Percentiles rank a stretch among this genome's conserved stretches.
Evolutionary conservation across 1,140 invertebrate species (phyloP).

Genomic region (Drosophila repleta): DNA sequence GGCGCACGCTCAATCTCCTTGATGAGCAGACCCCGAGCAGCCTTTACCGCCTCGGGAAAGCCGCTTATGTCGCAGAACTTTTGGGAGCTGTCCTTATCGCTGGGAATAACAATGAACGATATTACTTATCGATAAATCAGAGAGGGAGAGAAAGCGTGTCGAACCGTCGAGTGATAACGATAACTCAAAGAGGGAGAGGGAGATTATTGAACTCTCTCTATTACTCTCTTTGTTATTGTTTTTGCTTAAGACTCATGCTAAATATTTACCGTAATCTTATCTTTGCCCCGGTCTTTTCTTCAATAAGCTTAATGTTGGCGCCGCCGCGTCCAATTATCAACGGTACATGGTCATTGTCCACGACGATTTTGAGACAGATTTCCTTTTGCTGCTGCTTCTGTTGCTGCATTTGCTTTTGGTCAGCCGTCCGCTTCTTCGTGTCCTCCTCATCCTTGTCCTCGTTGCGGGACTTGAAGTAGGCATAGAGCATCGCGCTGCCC

Average conservation of each 20-base stretch:
- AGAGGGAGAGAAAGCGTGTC: no score
- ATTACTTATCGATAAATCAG: conserved; percentile 6
- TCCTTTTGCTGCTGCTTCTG: conserved; percentile 57
- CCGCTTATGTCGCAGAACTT: conserved; percentile 89
- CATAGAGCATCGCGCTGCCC: conserved; percentile 80
- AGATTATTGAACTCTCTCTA: no score
- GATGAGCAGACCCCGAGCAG: conserved; percentile 89
- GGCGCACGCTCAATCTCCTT: conserved; percentile 89
- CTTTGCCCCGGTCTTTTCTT: conserved; percentile 88
- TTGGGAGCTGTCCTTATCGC: conserved; percentile 84
- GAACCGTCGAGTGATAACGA: no score
- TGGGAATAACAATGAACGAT: conserved; percentile 10
- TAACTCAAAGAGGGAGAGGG: no score
- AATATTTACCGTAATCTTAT: conserved; percentile 86
- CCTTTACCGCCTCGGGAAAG: conserved; percentile 85
- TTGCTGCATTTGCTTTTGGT: background rate
- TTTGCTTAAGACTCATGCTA: background rate
- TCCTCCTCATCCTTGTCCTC: conserved; percentile 62
- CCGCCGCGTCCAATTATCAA: conserved; percentile 87
- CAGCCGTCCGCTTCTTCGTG: conserved; percentile 5
- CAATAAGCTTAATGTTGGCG: conserved; percentile 88
- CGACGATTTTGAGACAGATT: conserved; percentile 65
- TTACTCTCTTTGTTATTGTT: no score
- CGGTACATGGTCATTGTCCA: conserved; percentile 80
- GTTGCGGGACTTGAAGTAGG: conserved; percentile 74